Conservation (phyloP, 2,113 vertebrate genomes). For the Paracanthobrama guichenoti region DNA sequence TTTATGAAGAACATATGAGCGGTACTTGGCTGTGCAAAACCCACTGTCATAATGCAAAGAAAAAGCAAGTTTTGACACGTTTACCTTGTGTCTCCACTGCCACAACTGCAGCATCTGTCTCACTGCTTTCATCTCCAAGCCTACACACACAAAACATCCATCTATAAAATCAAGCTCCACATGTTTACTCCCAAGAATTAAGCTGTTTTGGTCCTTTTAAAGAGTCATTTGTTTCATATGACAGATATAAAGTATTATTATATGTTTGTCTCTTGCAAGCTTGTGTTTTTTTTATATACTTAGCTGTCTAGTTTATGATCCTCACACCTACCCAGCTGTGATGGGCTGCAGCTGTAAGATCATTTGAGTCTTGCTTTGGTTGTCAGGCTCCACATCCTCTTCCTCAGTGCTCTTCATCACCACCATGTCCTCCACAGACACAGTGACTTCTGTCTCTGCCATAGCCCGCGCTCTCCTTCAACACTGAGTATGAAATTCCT, state of each 20-base stretch:
- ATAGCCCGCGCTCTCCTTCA: conserved; percentile 71
- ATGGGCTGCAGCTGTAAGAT: conserved; percentile 93
- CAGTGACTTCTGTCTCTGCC: conserved; percentile 89
- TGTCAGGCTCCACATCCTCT: conserved; percentile 80
- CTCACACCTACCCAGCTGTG: conserved; percentile 81
- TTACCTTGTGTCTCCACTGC: conserved; percentile 83
- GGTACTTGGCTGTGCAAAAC: background rate
- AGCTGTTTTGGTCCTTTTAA: background rate
- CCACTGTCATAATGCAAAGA: background rate
- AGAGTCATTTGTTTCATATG: background rate
- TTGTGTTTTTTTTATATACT: background rate
- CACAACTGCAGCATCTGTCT: conserved; percentile 84
- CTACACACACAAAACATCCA: conserved; percentile 70
- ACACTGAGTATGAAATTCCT: conserved; percentile 23
- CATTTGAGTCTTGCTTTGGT: conserved; percentile 91
- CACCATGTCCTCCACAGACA: conserved; percentile 90
- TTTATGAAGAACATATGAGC: background rate
- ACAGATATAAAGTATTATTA: background rate
- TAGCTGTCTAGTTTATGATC: background rate
- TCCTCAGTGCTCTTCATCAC: conserved; percentile 84
- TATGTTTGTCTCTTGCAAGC: background rate
- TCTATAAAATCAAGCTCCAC: background rate
- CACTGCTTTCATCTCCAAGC: conserved; percentile 82
- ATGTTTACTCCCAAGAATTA: background rate
- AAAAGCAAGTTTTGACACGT: background rate